A percentile compares a stretch with the other conserved stretches of the same genome.
These are phyloP conservation scores for Felis catus DNA, from an alignment of 2,113 vertebrate species.

Conservation along the genomic window DNA sequence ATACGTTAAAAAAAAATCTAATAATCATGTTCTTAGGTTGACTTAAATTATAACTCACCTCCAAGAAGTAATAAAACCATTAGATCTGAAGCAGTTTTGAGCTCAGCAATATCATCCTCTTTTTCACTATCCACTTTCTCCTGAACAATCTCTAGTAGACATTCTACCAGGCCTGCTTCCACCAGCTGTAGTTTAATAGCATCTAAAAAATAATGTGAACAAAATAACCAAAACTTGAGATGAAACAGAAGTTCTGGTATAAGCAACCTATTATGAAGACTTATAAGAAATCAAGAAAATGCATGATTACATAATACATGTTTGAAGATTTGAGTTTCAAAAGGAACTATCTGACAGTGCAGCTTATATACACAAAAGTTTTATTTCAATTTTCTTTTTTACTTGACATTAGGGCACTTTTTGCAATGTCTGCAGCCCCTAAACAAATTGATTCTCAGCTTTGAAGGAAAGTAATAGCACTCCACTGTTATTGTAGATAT, in stretches of 20 bases:
- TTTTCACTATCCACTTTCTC: constrained; percentile 95
- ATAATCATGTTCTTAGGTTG: neutral
- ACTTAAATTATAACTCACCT: constrained; percentile 84
- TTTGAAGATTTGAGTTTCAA: neutral
- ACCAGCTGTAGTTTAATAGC: constrained; percentile 98
- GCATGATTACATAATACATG: neutral
- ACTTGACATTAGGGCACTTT: constrained; percentile 1
- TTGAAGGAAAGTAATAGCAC: neutral
- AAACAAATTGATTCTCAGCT: constrained; percentile 8
- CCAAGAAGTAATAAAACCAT: constrained; percentile 98
- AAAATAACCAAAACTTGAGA: constrained; percentile 22
- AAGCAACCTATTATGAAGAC: neutral
- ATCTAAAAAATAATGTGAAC: constrained; percentile 85
- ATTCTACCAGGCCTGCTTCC: constrained; percentile 97
- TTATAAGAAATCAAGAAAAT: neutral
- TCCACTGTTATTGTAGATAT: neutral
- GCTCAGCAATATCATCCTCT: constrained; percentile 95
- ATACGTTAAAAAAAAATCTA: neutral
- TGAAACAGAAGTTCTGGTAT: neutral
- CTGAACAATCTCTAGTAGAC: constrained; percentile 95
- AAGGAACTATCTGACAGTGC: neutral
- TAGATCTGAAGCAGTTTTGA: constrained; percentile 98
- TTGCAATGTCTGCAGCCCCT: neutral
- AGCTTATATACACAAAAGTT: constrained; percentile 2
- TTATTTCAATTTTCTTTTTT: neutral